A percentile compares a stretch with the other conserved stretches of the same genome.
Evolutionary conservation across 2,888 invertebrate species (phyloP).

Genomic region (Tuta absoluta): DNA sequence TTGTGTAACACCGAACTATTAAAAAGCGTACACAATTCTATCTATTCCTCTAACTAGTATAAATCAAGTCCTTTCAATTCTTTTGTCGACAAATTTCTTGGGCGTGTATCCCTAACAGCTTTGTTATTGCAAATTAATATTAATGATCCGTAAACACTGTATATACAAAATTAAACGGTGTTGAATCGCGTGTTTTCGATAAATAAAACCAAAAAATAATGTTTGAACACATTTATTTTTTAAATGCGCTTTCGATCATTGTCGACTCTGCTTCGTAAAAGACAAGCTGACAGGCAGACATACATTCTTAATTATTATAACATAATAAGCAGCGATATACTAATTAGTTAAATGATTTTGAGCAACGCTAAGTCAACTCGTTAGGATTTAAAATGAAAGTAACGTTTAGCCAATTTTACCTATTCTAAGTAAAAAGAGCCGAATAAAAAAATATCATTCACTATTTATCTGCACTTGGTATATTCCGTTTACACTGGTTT

Average conservation of each 20-base stretch:
- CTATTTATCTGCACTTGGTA: conserved; percentile 12
- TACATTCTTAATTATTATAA: conserved; percentile 57
- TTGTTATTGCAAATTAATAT: conserved; percentile 39
- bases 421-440: background rate
- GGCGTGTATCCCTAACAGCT: conserved; percentile 38
- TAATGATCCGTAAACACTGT: conserved; percentile 43
- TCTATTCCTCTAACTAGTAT: conserved; percentile 53
- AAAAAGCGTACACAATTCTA: conserved; percentile 55
- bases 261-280: conserved; percentile 43
- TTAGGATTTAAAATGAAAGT: background rate
- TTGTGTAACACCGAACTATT: conserved; percentile 62
- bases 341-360: conserved; percentile 15
- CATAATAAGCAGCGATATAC: conserved; percentile 38
- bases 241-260: conserved; percentile 63
- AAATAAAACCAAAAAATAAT: conserved; percentile 43
- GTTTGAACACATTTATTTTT: conserved; percentile 71
- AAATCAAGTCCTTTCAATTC: conserved; percentile 56
- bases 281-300: conserved; percentile 60
- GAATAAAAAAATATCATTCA: conserved; percentile 22
- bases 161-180: background rate
- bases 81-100: conserved; percentile 56
- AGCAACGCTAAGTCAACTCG: conserved; percentile 5
- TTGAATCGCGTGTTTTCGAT: conserved; percentile 19
- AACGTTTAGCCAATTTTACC: background rate
- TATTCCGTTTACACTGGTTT: conserved; percentile 9